Percentiles rank a stretch among this genome's conserved stretches.
phyloP scores from a whole-genome alignment of 1,140 invertebrate genomes.

The Anastatus disparis region DNA sequence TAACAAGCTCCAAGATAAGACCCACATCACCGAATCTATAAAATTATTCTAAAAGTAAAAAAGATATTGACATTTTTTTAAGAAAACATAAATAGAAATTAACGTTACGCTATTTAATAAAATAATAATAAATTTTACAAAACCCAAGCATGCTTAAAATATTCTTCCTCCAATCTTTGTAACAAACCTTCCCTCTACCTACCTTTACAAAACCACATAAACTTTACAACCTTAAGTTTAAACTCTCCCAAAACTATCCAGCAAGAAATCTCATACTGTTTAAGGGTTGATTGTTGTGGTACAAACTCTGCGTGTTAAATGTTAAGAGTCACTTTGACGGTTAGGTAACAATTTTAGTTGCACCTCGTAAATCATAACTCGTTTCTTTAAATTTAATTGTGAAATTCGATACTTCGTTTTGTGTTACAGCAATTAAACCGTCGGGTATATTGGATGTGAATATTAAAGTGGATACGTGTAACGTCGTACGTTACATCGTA shows the following conservation, averaged over 20 bases:
- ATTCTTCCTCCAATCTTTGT: too few relatives aligned
- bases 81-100: too few relatives aligned
- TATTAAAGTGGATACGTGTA: constrained; percentile 10
- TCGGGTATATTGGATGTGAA: background rate
- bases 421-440: constrained; percentile 45
- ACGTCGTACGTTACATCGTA: background rate
- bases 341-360: constrained; percentile 57
- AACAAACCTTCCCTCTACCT: too few relatives aligned
- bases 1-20: too few relatives aligned
- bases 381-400: constrained; percentile 35
- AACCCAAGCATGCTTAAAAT: background rate
- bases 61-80: background rate
- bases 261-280: constrained; percentile 42
- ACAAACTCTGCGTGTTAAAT: constrained; percentile 12
- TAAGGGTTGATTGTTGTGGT: constrained; percentile 42
- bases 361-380: constrained; percentile 54
- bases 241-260: constrained; percentile 25
- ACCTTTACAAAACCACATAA: constrained; percentile 7
- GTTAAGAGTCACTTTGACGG: constrained; percentile 52
- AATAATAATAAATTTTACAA: constrained; percentile 23
- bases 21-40: too few relatives aligned
- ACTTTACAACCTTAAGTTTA: constrained; percentile 14
- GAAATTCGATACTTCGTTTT: too few relatives aligned
- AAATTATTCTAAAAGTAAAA: background rate
- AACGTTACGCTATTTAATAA: too few relatives aligned